Conservation (phyloP, 23 tunicate species). For the Ascidia mentula region DNA sequence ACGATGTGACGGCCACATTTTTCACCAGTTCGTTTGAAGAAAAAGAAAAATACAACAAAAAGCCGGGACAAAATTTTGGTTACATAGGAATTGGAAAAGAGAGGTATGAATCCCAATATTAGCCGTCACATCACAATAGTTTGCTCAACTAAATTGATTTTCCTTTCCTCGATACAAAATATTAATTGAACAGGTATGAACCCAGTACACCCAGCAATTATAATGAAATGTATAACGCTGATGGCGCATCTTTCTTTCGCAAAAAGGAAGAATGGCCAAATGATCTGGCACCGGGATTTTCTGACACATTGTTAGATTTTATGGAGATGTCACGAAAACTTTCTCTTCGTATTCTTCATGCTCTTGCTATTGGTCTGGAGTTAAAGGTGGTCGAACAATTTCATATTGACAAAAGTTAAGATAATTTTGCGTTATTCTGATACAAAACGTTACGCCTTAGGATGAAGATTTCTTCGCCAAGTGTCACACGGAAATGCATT, state of each 20-base stretch:
- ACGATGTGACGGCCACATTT: conserved; percentile 22
- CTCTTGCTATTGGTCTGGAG: conserved; percentile 40
- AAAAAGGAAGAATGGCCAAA: conserved; percentile 32
- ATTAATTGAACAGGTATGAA: conserved; percentile 1
- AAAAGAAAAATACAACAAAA: conserved; percentile 24
- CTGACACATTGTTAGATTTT: conserved; percentile 9
- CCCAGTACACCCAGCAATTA: conserved; percentile 40
- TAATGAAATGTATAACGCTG: conserved; percentile 47
- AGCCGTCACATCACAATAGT: background rate
- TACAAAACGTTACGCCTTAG: background rate
- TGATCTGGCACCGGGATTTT: conserved; percentile 15
- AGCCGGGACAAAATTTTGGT: conserved; percentile 21
- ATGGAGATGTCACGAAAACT: conserved; percentile 29
- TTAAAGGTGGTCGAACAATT: conserved; percentile 8
- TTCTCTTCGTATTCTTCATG: conserved; percentile 33
- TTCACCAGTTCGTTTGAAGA: conserved; percentile 19
- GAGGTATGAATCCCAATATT: background rate
- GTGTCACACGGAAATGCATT: conserved; percentile 33
- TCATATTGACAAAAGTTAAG: too few species aligned
- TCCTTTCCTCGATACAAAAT: too few species aligned
- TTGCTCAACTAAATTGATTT: too few species aligned
- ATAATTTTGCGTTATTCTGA: too few species aligned
- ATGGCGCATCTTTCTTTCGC: background rate
- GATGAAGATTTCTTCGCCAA: conserved; percentile 40
- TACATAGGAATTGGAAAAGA: conserved; percentile 30